A percentile compares a stretch with the other conserved stretches of the same genome.
Evolutionary conservation across 2,113 vertebrate species (phyloP).

Genomic region (Dicerorhinus sumatrensis): DNA sequence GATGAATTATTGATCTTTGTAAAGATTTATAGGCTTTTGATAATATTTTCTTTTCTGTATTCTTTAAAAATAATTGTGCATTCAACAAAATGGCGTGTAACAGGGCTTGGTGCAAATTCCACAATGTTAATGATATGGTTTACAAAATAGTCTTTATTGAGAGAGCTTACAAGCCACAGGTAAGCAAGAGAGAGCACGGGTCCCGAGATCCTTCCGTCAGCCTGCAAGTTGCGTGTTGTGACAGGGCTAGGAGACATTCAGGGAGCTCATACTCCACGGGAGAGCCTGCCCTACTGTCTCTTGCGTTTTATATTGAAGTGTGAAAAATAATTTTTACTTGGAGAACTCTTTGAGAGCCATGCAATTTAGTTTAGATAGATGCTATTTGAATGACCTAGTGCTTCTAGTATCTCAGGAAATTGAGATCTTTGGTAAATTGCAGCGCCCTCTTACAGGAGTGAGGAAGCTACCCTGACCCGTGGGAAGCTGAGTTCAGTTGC

Average conservation of each 20-base stretch:
- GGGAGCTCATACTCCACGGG: not conserved
- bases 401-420: not conserved
- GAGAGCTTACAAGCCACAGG: not conserved
- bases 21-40: not conserved
- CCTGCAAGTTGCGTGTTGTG: not conserved
- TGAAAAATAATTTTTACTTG: not conserved
- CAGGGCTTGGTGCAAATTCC: not conserved
- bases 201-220: not conserved
- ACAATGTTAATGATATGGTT: not conserved
- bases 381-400: not conserved
- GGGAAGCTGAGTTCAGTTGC: not conserved
- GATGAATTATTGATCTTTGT: not conserved
- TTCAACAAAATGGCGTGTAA: not conserved
- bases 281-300: not conserved
- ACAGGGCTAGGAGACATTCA: not conserved
- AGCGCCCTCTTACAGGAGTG: fast-evolving
- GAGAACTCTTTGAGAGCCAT: not conserved
- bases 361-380: not conserved
- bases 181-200: not conserved
- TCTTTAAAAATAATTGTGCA: not conserved
- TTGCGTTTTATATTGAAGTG: not conserved
- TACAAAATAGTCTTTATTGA: not conserved
- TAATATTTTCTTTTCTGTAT: not conserved
- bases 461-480: not conserved
- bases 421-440: not conserved